Evolutionary conservation across 2,797 vertebrate species (phyloP), one percentile per base, ranked within the genome.

Genomic region (Benthosema pterotum): DNA sequence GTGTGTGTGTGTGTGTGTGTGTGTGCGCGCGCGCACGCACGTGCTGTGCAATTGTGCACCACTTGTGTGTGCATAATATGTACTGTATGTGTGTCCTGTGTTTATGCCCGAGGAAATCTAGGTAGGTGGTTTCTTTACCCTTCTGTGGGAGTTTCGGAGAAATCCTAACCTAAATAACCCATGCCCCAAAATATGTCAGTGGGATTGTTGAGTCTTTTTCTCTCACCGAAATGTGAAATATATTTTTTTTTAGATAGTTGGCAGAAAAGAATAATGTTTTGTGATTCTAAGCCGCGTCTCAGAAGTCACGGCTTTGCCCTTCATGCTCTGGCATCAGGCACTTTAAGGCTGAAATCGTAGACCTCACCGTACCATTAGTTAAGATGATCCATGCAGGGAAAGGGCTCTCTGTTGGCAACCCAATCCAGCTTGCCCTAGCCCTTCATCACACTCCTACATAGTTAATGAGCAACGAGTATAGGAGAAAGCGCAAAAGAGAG

Each of bases 391-490:
- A 63, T 15, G 19, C 55, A 18, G 70, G 65, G 72, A 66, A 71
- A 72, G 42, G 62, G 71, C 38, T 8, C 7, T 73, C 70, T 73
- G 71, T 43, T 63, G 78, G 82, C 77, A 86, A 84, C 83, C 78
- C 83, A 83, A 89, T 91, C 86, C 83, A 63, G 77, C 60, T 80
- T 57, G 58, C 73, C 71, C 71, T 72, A 81, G 79, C 80, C 82
- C 86, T 83, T 70, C 71, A 80, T 83, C 77, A 75, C 77, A 22
- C 84, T 89, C 77, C 70, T 92, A 77, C 88, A 92, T 93, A 82
- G 87, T 91, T 93, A 92, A 92, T 92, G 89, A 90, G 80, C 72
- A 55, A 75, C 71, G 71, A 71, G 75, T 43, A 42, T 18, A 58
- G 62, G 49, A 71, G 63, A 69, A 54, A 68, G 78, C 84, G 74